These are phyloP conservation scores for Troilus luridus DNA, from an alignment of 2,888 invertebrate species.

Conservation along the genomic window DNA sequence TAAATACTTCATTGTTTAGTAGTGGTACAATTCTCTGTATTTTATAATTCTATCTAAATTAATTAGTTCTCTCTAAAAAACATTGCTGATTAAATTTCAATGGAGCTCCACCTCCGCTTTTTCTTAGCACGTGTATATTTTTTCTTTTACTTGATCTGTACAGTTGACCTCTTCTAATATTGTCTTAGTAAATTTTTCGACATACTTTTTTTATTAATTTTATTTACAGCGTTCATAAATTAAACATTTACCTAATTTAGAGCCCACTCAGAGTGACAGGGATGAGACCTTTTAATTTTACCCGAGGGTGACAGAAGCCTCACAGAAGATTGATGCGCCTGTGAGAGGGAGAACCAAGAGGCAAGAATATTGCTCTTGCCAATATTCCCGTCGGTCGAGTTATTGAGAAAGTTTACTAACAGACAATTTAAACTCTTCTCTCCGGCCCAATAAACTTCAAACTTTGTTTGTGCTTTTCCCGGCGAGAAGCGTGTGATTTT, in stretches of 20 bases:
- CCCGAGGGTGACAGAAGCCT: background rate
- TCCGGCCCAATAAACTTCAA: background rate
- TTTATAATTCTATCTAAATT: no score
- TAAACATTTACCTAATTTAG: background rate
- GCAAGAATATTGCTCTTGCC: background rate
- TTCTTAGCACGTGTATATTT: no score
- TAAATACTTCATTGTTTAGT: no score
- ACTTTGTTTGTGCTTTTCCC: slow-evolving; percentile 4
- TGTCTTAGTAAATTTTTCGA: background rate
- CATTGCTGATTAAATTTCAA: no score
- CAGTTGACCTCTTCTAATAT: background rate
- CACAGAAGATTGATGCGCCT: background rate
- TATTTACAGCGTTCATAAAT: background rate
- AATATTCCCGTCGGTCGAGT: slow-evolving; percentile 18
- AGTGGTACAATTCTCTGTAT: no score
- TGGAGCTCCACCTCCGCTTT: no score
- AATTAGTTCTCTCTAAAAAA: no score
- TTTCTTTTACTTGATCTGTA: no score
- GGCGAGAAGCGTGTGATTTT: background rate
- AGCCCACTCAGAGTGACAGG: background rate
- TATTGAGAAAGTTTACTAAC: slow-evolving; percentile 22
- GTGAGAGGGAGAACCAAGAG: background rate
- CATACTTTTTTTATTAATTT: background rate
- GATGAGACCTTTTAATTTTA: background rate
- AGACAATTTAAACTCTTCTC: slow-evolving; percentile 31